Percentiles rank a stretch among this genome's conserved stretches.
These are phyloP conservation scores for Percopsis omiscomaycus DNA, from an alignment of 2,797 vertebrate species.

Conservation along the genomic window DNA sequence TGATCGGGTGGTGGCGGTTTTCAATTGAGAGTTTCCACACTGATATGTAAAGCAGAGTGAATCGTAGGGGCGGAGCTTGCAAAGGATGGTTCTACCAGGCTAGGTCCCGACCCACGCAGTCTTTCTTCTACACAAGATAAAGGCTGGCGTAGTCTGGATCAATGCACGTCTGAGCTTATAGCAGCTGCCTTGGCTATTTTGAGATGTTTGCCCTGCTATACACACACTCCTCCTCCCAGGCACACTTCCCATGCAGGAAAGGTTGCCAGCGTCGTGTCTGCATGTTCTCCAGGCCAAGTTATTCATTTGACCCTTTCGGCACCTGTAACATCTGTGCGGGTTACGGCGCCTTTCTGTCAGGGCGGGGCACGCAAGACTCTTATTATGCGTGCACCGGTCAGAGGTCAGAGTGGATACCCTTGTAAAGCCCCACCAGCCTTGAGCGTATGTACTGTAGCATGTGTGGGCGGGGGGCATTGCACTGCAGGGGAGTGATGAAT, in stretches of 20 bases:
- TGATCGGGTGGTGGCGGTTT: no score
- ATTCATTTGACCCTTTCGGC: conserved; percentile 50
- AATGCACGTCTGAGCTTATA: conserved; percentile 3
- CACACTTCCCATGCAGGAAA: conserved; percentile 21
- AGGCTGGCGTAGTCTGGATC: conserved; percentile 13
- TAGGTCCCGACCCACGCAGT: no score
- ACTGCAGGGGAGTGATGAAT: conserved; percentile 60
- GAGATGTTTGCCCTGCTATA: conserved; percentile 17
- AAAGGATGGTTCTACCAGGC: no score
- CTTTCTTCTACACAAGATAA: neutral
- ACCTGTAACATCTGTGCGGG: conserved; percentile 36
- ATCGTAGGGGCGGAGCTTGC: no score
- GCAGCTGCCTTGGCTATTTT: conserved; percentile 17
- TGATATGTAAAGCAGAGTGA: no score
- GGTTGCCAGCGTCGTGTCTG: conserved; percentile 53
- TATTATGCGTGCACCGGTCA: conserved; percentile 58
- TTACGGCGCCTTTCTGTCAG: conserved; percentile 38
- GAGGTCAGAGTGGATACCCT: conserved; percentile 62
- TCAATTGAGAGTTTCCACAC: no score
- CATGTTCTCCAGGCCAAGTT: conserved; percentile 52
- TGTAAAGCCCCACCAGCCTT: conserved; percentile 45
- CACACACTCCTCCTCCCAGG: conserved; percentile 17
- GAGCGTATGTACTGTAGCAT: conserved; percentile 27
- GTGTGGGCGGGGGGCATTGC: conserved; percentile 14
- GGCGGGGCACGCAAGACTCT: conserved; percentile 53